Conservation (phyloP, 2,888 invertebrate species). For the Troides aeacus region DNA sequence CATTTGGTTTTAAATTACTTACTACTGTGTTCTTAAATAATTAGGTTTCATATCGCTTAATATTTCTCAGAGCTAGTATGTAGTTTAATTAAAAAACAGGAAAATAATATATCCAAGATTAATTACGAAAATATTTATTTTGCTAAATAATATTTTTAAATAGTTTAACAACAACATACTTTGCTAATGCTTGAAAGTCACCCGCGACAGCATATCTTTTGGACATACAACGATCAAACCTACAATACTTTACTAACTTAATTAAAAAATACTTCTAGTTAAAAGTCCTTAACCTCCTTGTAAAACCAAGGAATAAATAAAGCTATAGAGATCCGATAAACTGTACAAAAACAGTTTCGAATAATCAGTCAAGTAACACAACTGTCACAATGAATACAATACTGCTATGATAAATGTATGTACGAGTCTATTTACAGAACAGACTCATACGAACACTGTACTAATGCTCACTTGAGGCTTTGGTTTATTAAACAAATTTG, state of each 20-base stretch:
- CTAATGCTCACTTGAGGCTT: slow-evolving; percentile 71
- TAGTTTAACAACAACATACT: slow-evolving; percentile 62
- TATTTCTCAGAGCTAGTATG: too few species aligned
- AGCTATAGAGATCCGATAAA: slow-evolving; percentile 69
- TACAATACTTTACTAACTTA: slow-evolving; percentile 47
- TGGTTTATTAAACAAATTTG: slow-evolving; percentile 65
- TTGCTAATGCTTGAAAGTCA: slow-evolving; percentile 74
- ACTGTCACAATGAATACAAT: slow-evolving; percentile 59
- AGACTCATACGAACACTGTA: slow-evolving; percentile 62
- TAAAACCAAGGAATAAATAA: slow-evolving; percentile 78
- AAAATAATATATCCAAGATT: slow-evolving; percentile 16
- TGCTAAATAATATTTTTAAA: slow-evolving; percentile 47
- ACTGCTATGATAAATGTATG: slow-evolving; percentile 33
- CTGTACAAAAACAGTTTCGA: slow-evolving; percentile 58
- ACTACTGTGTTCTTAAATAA: too few species aligned
- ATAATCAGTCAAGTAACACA: slow-evolving; percentile 77
- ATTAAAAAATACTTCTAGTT: slow-evolving; percentile 43
- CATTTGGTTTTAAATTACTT: too few species aligned
- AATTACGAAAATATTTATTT: slow-evolving; percentile 59
- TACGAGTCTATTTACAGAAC: slow-evolving; percentile 28
- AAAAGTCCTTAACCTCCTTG: slow-evolving; percentile 65
- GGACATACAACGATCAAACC: slow-evolving; percentile 62
- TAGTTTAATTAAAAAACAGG: not conserved
- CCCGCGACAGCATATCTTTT: slow-evolving; percentile 63
- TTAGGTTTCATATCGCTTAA: too few species aligned